Evolutionary conservation across 2,888 invertebrate genomes (phyloP), one percentile per base, ranked within the genome.

Genomic region (Mythimna vitellina): DNA sequence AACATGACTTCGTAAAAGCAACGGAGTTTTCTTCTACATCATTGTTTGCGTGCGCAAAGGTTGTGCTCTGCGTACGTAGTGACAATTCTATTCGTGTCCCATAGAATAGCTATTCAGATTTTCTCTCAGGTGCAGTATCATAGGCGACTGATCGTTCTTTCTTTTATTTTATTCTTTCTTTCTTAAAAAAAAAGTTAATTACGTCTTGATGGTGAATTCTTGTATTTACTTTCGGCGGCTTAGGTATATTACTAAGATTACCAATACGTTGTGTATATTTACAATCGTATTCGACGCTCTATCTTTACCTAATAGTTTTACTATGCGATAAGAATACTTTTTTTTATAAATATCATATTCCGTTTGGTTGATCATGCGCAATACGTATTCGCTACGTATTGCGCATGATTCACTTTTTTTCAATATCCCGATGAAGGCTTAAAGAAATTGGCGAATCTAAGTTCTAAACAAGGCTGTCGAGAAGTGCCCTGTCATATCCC

Each of bases 401-500:
- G 29, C 1, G 58, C 3, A 1, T n/a, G 20, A 6, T 38, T 17
- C 3, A 14, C 14, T 35, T 6, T 38, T 58, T 58, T 38, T 35
- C 14, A 38, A 42, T 22, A 42, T 22, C 9, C 12, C 5, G 22
- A 38, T 61, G 22, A 25, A 14, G 35, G 3, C 8, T 38, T 14
- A 54, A 22, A 20, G 35, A 20, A 46, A 58, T 46, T 32, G 10
- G 3, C 35, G 25, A 25, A 38, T 73, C 17, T 58, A 29, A 51
- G 49, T 38, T 63, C 22, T 38, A 20, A 38, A 29, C n/a, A 62
- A 73, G 62, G 32, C 8, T 42, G 29, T 25, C 22, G 20, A n/a
- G 32, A 53, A 65, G 9, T 42, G 53, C 42, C 25, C 32, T 9
- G 53, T 65, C 53, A n/a, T 5, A 35, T 25, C 8, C 65, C 22